Conservation (phyloP, 2,113 vertebrate genomes). For the Martes martes region DNA sequence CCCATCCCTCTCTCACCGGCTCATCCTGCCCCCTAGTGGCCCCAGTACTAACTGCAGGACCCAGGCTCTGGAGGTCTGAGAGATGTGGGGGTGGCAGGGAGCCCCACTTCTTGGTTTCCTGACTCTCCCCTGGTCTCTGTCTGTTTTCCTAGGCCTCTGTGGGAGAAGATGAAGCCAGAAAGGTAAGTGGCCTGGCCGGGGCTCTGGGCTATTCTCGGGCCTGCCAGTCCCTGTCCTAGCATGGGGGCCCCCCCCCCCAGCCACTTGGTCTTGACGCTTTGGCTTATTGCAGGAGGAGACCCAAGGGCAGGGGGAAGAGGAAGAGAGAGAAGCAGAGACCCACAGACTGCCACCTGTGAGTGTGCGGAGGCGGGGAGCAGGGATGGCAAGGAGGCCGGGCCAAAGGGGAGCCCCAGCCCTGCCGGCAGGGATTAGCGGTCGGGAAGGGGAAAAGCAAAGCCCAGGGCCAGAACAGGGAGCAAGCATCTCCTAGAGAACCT, state of each 20-base stretch:
- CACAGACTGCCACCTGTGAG: conserved; percentile 85
- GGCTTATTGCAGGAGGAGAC: conserved; percentile 81
- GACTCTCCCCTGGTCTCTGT: background rate
- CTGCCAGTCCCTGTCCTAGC: conserved; percentile 46
- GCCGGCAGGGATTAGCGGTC: background rate
- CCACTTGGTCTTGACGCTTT: conserved; percentile 68
- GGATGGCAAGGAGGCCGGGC: conserved; percentile 54
- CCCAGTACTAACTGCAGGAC: background rate
- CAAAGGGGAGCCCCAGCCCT: background rate
- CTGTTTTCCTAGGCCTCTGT: conserved; percentile 74
- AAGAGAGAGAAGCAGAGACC: conserved; percentile 82
- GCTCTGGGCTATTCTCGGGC: background rate
- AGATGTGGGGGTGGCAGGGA: background rate
- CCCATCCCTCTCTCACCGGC: background rate
- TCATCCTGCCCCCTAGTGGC: conserved; percentile 63
- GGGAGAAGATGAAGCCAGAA: conserved; percentile 72
- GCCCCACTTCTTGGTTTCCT: background rate
- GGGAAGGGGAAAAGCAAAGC: background rate
- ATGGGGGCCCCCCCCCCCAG: conserved; percentile 26
- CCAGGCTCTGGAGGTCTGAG: background rate
- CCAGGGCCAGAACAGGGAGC: background rate
- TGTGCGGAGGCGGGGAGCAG: conserved; percentile 52
- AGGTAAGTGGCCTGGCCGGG: conserved; percentile 76
- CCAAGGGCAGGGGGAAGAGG: conserved; percentile 82
- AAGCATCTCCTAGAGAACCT: background rate